phyloP scores from a whole-genome alignment of 1,140 invertebrate genomes.

The Trachymyrmex septentrionalis region DNA sequence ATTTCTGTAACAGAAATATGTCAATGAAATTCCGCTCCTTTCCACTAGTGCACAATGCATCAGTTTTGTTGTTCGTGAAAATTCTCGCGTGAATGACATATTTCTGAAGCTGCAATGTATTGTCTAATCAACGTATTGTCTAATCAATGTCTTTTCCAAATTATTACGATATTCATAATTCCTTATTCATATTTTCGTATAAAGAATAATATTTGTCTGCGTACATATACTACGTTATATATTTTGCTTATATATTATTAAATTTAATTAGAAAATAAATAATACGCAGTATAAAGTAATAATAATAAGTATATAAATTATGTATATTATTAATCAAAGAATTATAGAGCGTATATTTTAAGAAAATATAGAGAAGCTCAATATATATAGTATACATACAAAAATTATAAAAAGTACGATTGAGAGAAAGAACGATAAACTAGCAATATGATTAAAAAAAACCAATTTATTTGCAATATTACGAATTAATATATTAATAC shows the following conservation, averaged over 20 bases:
- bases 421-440: neutral
- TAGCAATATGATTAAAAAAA: neutral
- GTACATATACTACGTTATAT: neutral
- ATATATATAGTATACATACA: neutral
- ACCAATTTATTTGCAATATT: neutral
- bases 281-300: neutral
- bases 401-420: neutral
- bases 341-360: neutral
- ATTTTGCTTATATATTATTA: neutral
- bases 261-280: neutral
- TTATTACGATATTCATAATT: conserved; percentile 12
- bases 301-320: neutral
- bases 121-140: neutral
- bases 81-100: neutral
- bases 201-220: neutral
- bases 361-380: neutral
- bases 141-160: neutral
- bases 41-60: neutral
- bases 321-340: neutral
- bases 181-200: neutral
- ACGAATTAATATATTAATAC: conserved; percentile 1
- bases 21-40: neutral
- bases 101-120: conserved; percentile 16
- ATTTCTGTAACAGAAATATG: neutral
- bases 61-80: conserved; percentile 11